Conservation (phyloP, 2,797 vertebrate species). For the Sebastes steindachneri region DNA sequence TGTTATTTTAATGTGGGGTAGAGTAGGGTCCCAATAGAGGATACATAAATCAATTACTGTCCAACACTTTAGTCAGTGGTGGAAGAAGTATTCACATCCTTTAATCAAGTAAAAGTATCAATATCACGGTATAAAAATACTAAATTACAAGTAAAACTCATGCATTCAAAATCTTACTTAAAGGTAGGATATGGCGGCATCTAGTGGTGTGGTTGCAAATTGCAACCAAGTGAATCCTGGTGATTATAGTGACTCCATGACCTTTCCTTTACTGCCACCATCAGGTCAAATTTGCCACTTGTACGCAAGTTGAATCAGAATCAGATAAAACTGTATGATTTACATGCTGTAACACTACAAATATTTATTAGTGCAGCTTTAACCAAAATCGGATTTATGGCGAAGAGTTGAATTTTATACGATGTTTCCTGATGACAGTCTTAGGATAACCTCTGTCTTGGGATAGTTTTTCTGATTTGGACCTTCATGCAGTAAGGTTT, state of each 20-base stretch:
- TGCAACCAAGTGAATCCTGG: neutral
- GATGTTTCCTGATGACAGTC: neutral
- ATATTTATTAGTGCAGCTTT: neutral
- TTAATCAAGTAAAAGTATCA: neutral
- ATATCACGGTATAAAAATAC: neutral
- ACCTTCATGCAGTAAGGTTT: slow-evolving; percentile 70
- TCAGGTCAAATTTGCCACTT: neutral
- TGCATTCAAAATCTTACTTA: neutral
- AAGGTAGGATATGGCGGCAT: too few relatives aligned
- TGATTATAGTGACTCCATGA: neutral
- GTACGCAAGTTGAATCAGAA: neutral
- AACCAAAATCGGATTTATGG: neutral
- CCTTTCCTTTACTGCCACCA: neutral
- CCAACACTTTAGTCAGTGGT: neutral
- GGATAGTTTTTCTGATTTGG: slow-evolving; percentile 32
- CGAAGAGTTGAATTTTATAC: neutral
- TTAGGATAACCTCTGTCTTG: neutral
- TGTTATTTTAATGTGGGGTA: neutral
- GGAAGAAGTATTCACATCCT: neutral
- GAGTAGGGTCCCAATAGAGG: neutral
- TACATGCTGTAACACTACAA: too few relatives aligned
- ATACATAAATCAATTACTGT: neutral
- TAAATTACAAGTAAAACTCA: neutral
- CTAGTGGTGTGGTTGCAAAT: too few relatives aligned
- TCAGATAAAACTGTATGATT: too few relatives aligned